Conservation (phyloP, 2,888 invertebrate species). For the Cantharis flavilabris region DNA sequence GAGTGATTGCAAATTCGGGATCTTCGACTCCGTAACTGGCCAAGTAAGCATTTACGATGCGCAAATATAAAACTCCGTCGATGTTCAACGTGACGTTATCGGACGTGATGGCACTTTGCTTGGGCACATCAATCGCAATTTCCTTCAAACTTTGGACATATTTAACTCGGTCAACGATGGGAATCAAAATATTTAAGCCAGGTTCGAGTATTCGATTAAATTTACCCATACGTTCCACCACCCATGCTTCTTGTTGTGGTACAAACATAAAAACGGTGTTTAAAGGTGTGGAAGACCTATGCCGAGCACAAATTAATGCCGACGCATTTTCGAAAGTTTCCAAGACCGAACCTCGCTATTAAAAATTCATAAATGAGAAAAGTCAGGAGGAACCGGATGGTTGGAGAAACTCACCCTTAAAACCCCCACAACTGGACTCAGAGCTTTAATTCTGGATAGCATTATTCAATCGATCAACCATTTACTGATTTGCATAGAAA, state of each 20-base stretch:
- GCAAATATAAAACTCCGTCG: slow-evolving; percentile 95
- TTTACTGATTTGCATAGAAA: not conserved
- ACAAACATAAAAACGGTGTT: slow-evolving; percentile 97
- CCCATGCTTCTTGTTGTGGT: slow-evolving; percentile 99
- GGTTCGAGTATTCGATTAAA: slow-evolving; percentile 93
- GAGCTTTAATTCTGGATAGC: slow-evolving; percentile 57
- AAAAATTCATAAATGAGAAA: slow-evolving; percentile 1
- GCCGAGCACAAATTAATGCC: slow-evolving; percentile 38
- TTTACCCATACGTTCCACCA: slow-evolving; percentile 98
- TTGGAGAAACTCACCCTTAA: slow-evolving; percentile 46
- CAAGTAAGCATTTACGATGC: slow-evolving; percentile 91
- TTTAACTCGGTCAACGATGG: slow-evolving; percentile 88
- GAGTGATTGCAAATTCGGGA: slow-evolving; percentile 98
- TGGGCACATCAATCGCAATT: slow-evolving; percentile 98
- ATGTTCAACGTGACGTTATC: slow-evolving; percentile 97
- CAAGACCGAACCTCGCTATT: slow-evolving; percentile 24
- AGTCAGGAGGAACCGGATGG: not conserved
- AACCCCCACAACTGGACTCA: slow-evolving; percentile 53
- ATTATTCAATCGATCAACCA: slow-evolving; percentile 44
- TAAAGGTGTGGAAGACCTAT: slow-evolving; percentile 71
- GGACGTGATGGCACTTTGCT: slow-evolving; percentile 96
- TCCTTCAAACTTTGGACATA: slow-evolving; percentile 99
- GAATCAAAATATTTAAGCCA: slow-evolving; percentile 90
- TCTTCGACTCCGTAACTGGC: slow-evolving; percentile 98
- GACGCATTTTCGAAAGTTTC: slow-evolving; percentile 16